Percentiles rank a stretch among this genome's conserved stretches.
These are phyloP conservation scores for Sebastes paucispinis DNA, from an alignment of 2,797 vertebrate genomes.

Conservation along the genomic window DNA sequence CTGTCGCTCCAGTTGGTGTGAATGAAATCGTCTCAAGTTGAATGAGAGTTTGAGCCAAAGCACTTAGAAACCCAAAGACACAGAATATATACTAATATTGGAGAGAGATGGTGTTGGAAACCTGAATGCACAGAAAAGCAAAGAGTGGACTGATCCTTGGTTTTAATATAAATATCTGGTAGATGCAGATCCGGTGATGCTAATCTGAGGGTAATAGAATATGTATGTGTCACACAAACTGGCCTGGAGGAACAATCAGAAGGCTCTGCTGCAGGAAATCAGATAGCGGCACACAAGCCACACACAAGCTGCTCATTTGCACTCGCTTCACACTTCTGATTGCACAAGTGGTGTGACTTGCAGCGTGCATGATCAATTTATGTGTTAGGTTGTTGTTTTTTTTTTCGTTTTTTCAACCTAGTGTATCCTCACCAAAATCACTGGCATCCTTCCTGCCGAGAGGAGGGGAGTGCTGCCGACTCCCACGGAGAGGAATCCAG, in stretches of 20 bases:
- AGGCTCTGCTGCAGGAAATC: constrained; percentile 45
- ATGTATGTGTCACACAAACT: constrained; percentile 56
- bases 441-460: neutral
- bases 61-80: neutral
- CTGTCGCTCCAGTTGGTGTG: constrained; percentile 27
- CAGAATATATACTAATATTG: neutral
- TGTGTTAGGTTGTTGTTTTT: constrained; percentile 4
- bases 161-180: constrained; percentile 34
- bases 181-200: constrained; percentile 40
- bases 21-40: constrained; percentile 41
- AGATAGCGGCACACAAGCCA: constrained; percentile 55
- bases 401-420: neutral
- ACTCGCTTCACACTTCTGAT: constrained; percentile 74
- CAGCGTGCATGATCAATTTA: constrained; percentile 44
- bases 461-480: neutral
- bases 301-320: constrained; percentile 75
- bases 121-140: neutral
- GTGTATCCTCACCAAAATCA: constrained; percentile 11
- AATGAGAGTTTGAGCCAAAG: constrained; percentile 12
- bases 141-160: neutral
- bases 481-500: neutral
- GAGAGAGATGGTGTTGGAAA: neutral
- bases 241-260: constrained; percentile 66
- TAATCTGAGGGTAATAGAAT: constrained; percentile 46
- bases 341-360: constrained; percentile 67